phyloP scores from a whole-genome alignment of 2,113 vertebrate species.

The Syngnathus scovelli region DNA sequence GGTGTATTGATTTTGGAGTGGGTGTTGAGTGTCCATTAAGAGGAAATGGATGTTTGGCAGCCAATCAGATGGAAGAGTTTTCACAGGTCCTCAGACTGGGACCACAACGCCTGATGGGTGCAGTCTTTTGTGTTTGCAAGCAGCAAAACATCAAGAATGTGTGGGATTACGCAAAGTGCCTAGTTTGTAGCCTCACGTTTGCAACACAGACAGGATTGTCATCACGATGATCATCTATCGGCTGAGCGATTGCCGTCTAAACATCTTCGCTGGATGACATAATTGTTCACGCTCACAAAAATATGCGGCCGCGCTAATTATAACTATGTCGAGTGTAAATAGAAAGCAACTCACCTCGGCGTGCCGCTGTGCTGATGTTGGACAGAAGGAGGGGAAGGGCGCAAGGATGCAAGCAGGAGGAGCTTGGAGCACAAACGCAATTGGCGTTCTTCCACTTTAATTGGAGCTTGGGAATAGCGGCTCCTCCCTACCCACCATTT shows the following conservation, averaged over 20 bases:
- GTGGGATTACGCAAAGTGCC: too few relatives aligned
- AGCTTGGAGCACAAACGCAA: background rate
- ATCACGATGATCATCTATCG: too few relatives aligned
- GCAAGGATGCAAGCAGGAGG: background rate
- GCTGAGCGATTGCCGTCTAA: too few relatives aligned
- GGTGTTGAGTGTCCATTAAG: slow-evolving; percentile 46
- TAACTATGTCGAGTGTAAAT: too few relatives aligned
- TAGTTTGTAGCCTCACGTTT: too few relatives aligned
- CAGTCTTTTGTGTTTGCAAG: background rate
- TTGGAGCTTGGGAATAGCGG: too few relatives aligned
- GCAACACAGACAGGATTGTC: too few relatives aligned
- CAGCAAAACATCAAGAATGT: background rate
- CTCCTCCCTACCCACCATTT: background rate
- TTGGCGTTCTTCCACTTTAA: background rate
- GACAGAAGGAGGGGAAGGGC: background rate
- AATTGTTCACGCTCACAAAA: too few relatives aligned
- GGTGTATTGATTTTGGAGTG: slow-evolving; percentile 14
- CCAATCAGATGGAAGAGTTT: slow-evolving; percentile 41
- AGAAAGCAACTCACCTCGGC: slow-evolving; percentile 36
- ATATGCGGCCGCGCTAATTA: background rate
- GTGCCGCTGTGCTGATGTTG: slow-evolving; percentile 5
- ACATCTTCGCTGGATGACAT: too few relatives aligned
- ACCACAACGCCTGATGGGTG: slow-evolving; percentile 16
- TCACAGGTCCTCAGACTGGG: slow-evolving; percentile 31
- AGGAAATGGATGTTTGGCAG: slow-evolving; percentile 42